phyloP scores from a whole-genome alignment of 1,140 invertebrate species.

The Rhynchophorus ferrugineus region DNA sequence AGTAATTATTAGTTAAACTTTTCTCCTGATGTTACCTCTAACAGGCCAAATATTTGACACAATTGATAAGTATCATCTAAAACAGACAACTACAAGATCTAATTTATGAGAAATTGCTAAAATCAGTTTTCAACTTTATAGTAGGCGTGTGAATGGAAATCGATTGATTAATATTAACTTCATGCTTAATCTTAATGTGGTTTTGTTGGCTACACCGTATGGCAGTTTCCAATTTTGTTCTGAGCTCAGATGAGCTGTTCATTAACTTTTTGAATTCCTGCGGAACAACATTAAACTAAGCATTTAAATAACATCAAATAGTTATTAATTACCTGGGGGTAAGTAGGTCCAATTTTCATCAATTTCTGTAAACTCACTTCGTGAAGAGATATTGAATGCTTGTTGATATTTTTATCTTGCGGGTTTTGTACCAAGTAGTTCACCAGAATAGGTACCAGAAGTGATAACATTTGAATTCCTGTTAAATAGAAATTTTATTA shows the following conservation, averaged over 20 bases:
- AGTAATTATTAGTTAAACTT: neutral
- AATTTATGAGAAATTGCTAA: constrained; percentile 78
- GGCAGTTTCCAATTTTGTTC: constrained; percentile 75
- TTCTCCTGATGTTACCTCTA: neutral
- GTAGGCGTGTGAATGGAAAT: constrained; percentile 60
- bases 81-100: neutral
- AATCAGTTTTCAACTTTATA: constrained; percentile 93
- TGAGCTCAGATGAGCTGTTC: constrained; percentile 69
- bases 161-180: constrained; percentile 40
- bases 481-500: constrained; percentile 29
- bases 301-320: neutral
- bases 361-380: constrained; percentile 81
- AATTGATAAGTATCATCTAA: neutral
- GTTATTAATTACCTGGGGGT: constrained; percentile 61
- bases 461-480: constrained; percentile 83
- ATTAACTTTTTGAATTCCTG: constrained; percentile 88
- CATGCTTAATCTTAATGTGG: constrained; percentile 40
- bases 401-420: constrained; percentile 52
- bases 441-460: constrained; percentile 82
- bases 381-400: constrained; percentile 64
- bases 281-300: constrained; percentile 22
- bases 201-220: constrained; percentile 66
- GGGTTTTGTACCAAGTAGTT: constrained; percentile 69
- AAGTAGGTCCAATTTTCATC: constrained; percentile 83
- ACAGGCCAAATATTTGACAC: neutral